A percentile compares a stretch with the other conserved stretches of the same genome.
phyloP scores from a whole-genome alignment of 2,888 invertebrate species.

The Smittia sp. region DNA sequence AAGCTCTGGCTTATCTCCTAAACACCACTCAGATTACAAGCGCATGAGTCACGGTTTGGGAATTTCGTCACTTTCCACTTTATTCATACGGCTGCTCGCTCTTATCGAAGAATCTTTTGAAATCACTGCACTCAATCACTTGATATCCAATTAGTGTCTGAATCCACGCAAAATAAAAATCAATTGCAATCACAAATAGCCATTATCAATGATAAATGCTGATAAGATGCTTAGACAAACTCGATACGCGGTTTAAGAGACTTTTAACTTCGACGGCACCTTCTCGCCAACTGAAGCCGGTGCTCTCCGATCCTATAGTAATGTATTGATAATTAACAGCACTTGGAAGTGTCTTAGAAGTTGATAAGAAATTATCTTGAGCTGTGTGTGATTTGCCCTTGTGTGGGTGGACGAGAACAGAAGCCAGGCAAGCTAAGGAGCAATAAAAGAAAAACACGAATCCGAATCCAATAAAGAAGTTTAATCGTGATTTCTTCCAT shows the following conservation, averaged over 20 bases:
- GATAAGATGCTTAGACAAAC: not conserved
- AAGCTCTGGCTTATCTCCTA: too few relatives aligned
- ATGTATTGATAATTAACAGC: not conserved
- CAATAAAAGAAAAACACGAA: too few relatives aligned
- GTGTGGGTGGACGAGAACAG: too few relatives aligned
- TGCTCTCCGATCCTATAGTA: slow-evolving; percentile 15
- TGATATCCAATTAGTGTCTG: not conserved
- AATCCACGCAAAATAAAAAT: not conserved
- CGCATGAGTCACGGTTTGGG: not conserved
- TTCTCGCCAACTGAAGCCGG: slow-evolving; percentile 13
- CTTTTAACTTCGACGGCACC: slow-evolving; percentile 27
- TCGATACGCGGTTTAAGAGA: not conserved
- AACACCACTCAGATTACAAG: too few relatives aligned
- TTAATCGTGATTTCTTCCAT: not conserved
- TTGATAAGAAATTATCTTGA: slow-evolving; percentile 23
- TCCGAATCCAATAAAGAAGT: not conserved
- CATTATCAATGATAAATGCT: slow-evolving; percentile 11
- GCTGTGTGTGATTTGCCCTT: not conserved
- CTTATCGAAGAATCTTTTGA: not conserved
- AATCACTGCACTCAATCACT: not conserved
- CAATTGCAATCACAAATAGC: slow-evolving; percentile 13
- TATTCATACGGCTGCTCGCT: not conserved
- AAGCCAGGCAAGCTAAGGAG: too few relatives aligned
- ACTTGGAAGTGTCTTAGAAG: slow-evolving; percentile 6
- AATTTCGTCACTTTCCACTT: not conserved